A percentile compares a stretch with the other conserved stretches of the same genome.
Conservation (phyloP, 2,113 vertebrate species). For the Notothenia rossii region DNA sequence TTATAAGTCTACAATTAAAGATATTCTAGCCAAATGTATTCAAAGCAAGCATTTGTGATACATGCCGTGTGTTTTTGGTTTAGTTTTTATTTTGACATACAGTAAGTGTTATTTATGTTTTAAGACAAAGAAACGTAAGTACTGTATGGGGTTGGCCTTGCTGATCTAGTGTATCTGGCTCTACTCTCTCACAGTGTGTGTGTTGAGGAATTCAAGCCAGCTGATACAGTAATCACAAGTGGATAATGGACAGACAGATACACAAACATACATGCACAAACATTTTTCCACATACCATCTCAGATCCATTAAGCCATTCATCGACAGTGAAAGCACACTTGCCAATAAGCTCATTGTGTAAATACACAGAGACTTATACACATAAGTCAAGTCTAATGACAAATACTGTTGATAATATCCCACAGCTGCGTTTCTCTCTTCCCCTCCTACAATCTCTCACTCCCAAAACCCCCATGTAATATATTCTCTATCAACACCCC, state of each 20-base stretch:
- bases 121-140: neutral
- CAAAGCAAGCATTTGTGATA: neutral
- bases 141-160: neutral
- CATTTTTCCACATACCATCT: conserved; percentile 27
- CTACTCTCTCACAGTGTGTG: conserved; percentile 8
- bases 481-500: conserved; percentile 21
- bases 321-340: conserved; percentile 12
- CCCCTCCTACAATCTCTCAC: conserved; percentile 20
- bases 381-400: conserved; percentile 39
- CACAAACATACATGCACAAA: conserved; percentile 48
- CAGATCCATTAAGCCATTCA: conserved; percentile 44
- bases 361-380: conserved; percentile 45
- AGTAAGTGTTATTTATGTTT: neutral
- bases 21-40: neutral
- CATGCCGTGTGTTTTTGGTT: neutral
- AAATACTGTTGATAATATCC: conserved; percentile 64
- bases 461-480: conserved; percentile 32
- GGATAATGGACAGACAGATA: conserved; percentile 42
- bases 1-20: neutral
- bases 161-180: conserved; percentile 29
- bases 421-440: conserved; percentile 70
- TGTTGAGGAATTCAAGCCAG: conserved; percentile 18
- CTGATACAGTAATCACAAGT: conserved; percentile 51
- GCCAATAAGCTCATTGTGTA: conserved; percentile 38
- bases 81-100: neutral